A percentile compares a stretch with the other conserved stretches of the same genome.
These are phyloP conservation scores for Heliothis subflexa DNA, from an alignment of 1,140 invertebrate genomes.

Conservation along the genomic window DNA sequence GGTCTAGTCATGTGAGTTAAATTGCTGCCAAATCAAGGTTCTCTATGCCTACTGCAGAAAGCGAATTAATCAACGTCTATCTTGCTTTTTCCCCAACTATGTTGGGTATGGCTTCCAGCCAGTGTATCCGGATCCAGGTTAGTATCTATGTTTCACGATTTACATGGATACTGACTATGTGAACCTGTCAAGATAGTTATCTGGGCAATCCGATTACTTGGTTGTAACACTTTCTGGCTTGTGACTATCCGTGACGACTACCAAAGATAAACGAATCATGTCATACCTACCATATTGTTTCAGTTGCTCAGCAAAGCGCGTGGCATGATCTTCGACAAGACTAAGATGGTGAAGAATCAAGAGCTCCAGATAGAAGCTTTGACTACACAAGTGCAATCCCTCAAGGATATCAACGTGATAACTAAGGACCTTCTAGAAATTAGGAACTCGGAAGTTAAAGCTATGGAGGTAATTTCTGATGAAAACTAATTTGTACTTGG, in stretches of 20 bases:
- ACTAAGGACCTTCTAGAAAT: constrained; percentile 92
- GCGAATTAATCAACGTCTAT: no score
- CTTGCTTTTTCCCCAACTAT: no score
- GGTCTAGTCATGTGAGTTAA: no score
- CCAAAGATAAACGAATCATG: background rate
- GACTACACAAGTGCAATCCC: constrained; percentile 89
- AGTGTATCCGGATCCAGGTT: no score
- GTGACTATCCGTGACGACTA: no score
- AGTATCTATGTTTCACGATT: no score
- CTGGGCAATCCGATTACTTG: background rate
- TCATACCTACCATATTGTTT: background rate
- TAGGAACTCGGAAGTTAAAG: constrained; percentile 91
- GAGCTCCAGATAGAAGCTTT: constrained; percentile 91
- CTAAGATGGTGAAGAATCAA: constrained; percentile 90
- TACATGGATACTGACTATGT: no score
- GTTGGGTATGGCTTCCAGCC: no score
- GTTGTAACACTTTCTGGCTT: no score
- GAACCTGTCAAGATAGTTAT: no score
- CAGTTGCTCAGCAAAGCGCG: constrained; percentile 88
- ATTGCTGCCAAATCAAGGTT: no score
- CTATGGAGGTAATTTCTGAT: constrained; percentile 87
- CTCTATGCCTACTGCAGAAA: no score
- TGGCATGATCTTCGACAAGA: constrained; percentile 89
- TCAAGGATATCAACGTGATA: constrained; percentile 92
- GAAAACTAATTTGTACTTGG: background rate